Conservation (phyloP, 2,888 invertebrate genomes). For the Chymomyza caudatula region DNA sequence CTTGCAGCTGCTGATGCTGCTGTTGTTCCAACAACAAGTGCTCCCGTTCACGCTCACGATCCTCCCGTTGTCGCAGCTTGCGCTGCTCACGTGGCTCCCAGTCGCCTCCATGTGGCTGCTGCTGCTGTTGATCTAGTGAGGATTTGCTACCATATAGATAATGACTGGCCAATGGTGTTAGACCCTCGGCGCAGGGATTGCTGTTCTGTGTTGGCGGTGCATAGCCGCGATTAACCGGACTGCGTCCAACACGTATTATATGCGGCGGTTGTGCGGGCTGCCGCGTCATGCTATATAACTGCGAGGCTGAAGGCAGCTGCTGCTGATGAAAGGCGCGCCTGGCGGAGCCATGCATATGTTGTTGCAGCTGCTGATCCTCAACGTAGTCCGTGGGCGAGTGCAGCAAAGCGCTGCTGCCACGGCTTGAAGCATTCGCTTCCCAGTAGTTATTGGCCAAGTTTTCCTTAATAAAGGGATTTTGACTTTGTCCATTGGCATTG, state of each 20-base stretch:
- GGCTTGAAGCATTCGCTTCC: constrained; percentile 64
- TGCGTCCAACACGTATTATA: constrained; percentile 69
- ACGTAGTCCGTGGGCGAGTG: constrained; percentile 70
- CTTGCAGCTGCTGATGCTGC: constrained; percentile 37
- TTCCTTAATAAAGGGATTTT: constrained; percentile 75
- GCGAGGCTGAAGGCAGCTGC: constrained; percentile 61
- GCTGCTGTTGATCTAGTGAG: constrained; percentile 56
- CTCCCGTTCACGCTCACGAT: constrained; percentile 40
- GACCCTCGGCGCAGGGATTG: constrained; percentile 64
- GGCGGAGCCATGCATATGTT: constrained; percentile 46
- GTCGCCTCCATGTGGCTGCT: constrained; percentile 43
- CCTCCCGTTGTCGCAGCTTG: constrained; percentile 51
- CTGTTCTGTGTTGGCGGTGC: constrained; percentile 25
- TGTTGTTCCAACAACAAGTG: constrained; percentile 44
- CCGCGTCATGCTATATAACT: constrained; percentile 44
- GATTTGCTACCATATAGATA: constrained; percentile 71
- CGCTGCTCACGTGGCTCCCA: constrained; percentile 68
- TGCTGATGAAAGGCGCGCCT: constrained; percentile 60
- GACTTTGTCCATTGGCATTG: constrained; percentile 47
- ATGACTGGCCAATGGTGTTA: constrained; percentile 67
- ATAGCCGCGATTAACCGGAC: constrained; percentile 66
- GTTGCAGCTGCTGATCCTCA: constrained; percentile 58
- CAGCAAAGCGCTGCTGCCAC: constrained; percentile 67
- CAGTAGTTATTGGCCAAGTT: constrained; percentile 61
- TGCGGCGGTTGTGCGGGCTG: constrained; percentile 55